Conservation (phyloP, 1,140 invertebrate genomes). For the Dendroctonus valens region DNA sequence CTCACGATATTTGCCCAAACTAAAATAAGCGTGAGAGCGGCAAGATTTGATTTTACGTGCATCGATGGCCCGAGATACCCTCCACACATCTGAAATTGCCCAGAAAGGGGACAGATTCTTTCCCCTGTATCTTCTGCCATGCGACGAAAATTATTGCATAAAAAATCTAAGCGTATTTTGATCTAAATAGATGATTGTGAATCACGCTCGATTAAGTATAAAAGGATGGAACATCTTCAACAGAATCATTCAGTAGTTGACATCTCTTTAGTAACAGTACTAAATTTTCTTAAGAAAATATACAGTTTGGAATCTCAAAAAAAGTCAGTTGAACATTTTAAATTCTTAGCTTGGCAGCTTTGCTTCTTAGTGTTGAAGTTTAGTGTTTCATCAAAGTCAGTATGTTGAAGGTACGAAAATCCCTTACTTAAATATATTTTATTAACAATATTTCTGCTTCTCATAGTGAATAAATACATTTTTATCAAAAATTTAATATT, state of each 20-base stretch:
- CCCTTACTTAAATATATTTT: too few species aligned
- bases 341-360: too few species aligned
- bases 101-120: conserved; percentile 21
- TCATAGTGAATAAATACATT: too few species aligned
- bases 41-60: conserved; percentile 10
- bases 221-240: conserved; percentile 52
- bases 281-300: conserved; percentile 5
- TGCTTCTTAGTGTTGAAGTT: too few species aligned
- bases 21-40: conserved; percentile 21
- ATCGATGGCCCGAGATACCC: conserved; percentile 10
- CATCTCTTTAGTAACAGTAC: conserved; percentile 23
- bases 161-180: conserved; percentile 50
- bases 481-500: too few species aligned
- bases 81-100: conserved; percentile 19
- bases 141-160: conserved; percentile 45
- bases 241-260: conserved; percentile 54
- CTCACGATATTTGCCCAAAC: background rate
- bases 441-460: too few species aligned
- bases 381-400: too few species aligned
- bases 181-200: conserved; percentile 58
- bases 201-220: conserved; percentile 55
- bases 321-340: too few species aligned
- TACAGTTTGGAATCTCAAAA: too few species aligned
- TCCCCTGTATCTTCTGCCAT: conserved; percentile 35
- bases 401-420: too few species aligned